Conservation (phyloP, 2,797 vertebrate genomes). For the Novumbra hubbsi region DNA sequence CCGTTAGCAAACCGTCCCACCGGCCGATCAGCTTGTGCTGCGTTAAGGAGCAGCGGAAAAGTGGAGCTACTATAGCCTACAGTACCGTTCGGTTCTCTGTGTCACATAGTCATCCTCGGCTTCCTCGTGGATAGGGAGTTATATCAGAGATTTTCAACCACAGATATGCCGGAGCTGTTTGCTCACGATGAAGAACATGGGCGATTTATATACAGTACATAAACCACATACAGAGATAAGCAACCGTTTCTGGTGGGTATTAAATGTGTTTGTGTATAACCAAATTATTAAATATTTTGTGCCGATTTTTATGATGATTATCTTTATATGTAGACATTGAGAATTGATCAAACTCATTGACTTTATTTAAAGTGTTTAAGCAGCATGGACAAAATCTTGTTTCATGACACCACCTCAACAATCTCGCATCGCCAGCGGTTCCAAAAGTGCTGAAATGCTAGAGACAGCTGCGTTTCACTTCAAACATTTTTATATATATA, state of each 20-base stretch:
- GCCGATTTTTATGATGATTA: background rate
- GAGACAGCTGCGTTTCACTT: background rate
- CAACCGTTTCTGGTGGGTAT: background rate
- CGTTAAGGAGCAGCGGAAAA: constrained; percentile 54
- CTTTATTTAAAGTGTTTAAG: background rate
- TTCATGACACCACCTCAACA: background rate
- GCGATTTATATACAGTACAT: background rate
- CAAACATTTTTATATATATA: background rate
- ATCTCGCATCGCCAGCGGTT: background rate
- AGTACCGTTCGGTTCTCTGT: background rate
- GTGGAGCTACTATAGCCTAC: background rate
- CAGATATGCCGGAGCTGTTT: background rate
- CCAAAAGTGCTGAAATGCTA: constrained; percentile 1
- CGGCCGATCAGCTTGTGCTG: constrained; percentile 56
- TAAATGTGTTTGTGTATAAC: background rate
- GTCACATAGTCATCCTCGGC: background rate
- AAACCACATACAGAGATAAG: background rate
- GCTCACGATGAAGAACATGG: background rate
- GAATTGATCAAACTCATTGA: background rate
- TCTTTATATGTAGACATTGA: background rate
- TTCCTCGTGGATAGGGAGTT: background rate
- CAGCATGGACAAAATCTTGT: background rate
- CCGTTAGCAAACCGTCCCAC: constrained; percentile 71
- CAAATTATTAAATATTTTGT: background rate
- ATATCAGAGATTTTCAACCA: background rate